Conservation (phyloP, 2,797 vertebrate species). For the Harpagifer antarcticus region DNA sequence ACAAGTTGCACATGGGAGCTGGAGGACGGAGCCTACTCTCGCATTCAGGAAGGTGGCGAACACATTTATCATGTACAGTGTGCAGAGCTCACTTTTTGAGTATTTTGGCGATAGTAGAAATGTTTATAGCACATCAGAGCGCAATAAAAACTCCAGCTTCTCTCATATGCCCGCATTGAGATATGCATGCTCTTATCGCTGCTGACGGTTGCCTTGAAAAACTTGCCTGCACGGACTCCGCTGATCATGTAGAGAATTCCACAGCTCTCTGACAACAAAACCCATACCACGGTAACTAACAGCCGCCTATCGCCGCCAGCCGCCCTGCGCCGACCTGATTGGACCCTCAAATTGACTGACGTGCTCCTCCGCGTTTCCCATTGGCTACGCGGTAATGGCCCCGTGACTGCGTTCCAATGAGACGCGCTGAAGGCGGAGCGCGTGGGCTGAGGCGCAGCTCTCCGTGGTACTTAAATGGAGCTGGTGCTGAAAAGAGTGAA, state of each 20-base stretch:
- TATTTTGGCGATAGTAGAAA: slow-evolving; percentile 32
- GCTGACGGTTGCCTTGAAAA: slow-evolving; percentile 38
- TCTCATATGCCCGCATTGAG: slow-evolving; percentile 42
- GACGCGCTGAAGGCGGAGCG: slow-evolving; percentile 54
- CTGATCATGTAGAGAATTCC: slow-evolving; percentile 69
- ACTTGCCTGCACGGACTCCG: slow-evolving; percentile 33
- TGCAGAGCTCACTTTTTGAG: slow-evolving; percentile 13
- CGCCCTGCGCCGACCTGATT: slow-evolving; percentile 55
- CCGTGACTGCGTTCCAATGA: slow-evolving; percentile 54
- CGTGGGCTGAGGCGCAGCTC: slow-evolving; percentile 78
- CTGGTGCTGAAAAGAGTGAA: slow-evolving; percentile 55
- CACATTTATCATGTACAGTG: slow-evolving; percentile 35
- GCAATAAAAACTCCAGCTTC: slow-evolving; percentile 32
- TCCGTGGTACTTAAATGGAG: slow-evolving; percentile 81
- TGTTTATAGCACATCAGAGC: slow-evolving; percentile 50
- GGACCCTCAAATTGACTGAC: slow-evolving; percentile 57
- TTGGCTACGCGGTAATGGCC: slow-evolving; percentile 51
- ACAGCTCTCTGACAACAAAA: slow-evolving; percentile 76
- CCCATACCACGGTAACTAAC: slow-evolving; percentile 81
- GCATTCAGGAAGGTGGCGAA: slow-evolving; percentile 20
- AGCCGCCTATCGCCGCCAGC: slow-evolving; percentile 63
- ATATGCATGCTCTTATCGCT: slow-evolving; percentile 50
- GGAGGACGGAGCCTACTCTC: slow-evolving; percentile 11
- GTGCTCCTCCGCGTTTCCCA: slow-evolving; percentile 2
- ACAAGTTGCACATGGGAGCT: slow-evolving; percentile 38